These are phyloP conservation scores for Muntiacus muntjak DNA, from an alignment of 2,113 vertebrate species.

Conservation along the genomic window DNA sequence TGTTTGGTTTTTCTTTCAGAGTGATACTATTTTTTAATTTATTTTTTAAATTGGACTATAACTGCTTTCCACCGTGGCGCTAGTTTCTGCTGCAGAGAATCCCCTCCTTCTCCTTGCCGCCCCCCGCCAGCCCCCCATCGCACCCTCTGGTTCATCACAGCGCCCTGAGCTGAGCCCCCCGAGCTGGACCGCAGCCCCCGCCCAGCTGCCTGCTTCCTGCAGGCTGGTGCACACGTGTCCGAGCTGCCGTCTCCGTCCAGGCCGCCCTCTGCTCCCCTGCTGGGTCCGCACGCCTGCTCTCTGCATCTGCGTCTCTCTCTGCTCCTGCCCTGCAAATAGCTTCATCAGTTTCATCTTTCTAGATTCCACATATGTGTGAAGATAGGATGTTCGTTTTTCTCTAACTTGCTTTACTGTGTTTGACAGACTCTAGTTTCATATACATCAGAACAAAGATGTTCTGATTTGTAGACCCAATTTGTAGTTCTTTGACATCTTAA, in stretches of 20 bases:
- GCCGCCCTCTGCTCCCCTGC: background rate
- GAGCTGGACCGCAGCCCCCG: background rate
- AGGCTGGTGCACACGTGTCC: background rate
- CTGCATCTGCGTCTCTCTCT: background rate
- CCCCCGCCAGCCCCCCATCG: background rate
- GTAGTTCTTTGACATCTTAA: background rate
- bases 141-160: background rate
- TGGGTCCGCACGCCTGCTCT: background rate
- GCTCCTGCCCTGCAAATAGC: background rate
- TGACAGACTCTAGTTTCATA: background rate
- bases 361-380: background rate
- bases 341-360: background rate
- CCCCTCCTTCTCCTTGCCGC: background rate
- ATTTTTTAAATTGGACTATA: background rate
- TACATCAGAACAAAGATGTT: background rate
- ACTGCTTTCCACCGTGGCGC: background rate
- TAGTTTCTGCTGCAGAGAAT: background rate
- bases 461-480: background rate
- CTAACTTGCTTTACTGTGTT: background rate
- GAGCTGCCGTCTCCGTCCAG: fast-evolving
- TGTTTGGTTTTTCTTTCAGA: background rate
- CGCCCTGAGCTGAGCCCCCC: background rate
- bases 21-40: background rate
- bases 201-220: background rate
- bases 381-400: background rate